A percentile compares a stretch with the other conserved stretches of the same genome.
phyloP scores from a whole-genome alignment of 2,888 invertebrate species.

The Agrotis segetum region DNA sequence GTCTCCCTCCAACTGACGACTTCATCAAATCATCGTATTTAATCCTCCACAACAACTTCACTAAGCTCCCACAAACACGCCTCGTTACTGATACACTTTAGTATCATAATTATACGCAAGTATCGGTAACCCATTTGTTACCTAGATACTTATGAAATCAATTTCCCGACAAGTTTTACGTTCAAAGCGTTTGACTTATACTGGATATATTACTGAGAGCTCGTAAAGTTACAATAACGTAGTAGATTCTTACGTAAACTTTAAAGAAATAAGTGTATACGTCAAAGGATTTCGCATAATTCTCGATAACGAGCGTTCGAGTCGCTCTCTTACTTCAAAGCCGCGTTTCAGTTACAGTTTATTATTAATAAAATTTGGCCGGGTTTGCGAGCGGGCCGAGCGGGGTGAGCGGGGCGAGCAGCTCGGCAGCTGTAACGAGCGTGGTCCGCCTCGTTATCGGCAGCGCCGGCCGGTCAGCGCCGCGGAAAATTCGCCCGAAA shows the following conservation, averaged over 20 bases:
- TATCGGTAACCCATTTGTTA: constrained; percentile 64
- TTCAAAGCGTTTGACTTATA: constrained; percentile 66
- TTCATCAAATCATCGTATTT: constrained; percentile 57
- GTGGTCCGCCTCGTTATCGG: constrained; percentile 83
- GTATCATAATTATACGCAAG: constrained; percentile 57
- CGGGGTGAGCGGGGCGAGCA: constrained; percentile 62
- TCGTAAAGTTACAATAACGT: constrained; percentile 66
- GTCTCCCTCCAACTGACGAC: constrained; percentile 52
- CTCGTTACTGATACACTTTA: constrained; percentile 50
- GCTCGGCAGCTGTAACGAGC: constrained; percentile 80
- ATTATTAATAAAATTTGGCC: constrained; percentile 90
- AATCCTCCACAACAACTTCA: constrained; percentile 32
- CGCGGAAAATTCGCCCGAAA: constrained; percentile 91
- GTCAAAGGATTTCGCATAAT: constrained; percentile 90
- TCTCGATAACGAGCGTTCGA: constrained; percentile 89
- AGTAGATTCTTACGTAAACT: constrained; percentile 72
- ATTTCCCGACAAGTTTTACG: constrained; percentile 64
- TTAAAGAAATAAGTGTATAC: constrained; percentile 78
- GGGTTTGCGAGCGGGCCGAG: constrained; percentile 71
- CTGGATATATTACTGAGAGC: constrained; percentile 63
- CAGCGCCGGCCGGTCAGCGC: constrained; percentile 87
- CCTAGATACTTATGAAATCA: constrained; percentile 63
- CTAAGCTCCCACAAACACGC: constrained; percentile 23
- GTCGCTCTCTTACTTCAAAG: constrained; percentile 89
- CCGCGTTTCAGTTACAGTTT: constrained; percentile 89